Percentiles rank a stretch among this genome's conserved stretches.
These are phyloP conservation scores for Gymnothorax javanicus DNA, from an alignment of 2,797 vertebrate genomes.

Conservation along the genomic window DNA sequence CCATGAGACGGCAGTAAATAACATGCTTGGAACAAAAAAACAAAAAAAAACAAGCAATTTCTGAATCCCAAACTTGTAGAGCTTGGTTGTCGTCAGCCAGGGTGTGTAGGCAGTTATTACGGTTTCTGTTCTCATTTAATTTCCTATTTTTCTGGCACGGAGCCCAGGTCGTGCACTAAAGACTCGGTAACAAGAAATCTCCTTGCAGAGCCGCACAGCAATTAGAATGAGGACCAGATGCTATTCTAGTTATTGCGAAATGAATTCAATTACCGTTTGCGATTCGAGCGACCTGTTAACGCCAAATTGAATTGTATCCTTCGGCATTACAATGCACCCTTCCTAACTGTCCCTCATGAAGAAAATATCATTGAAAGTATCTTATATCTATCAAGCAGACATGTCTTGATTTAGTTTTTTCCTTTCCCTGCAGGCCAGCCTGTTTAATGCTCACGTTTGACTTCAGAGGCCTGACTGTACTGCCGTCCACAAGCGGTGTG, in stretches of 20 bases:
- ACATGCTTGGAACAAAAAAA: background rate
- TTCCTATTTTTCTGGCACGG: conserved; percentile 56
- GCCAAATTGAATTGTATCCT: conserved; percentile 49
- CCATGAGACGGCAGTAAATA: background rate
- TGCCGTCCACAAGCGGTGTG: background rate
- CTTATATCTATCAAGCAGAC: no score
- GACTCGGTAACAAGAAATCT: conserved; percentile 55
- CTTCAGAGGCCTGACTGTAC: background rate
- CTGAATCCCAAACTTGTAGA: conserved; percentile 17
- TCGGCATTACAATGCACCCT: conserved; percentile 43
- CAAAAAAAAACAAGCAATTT: conserved; percentile 7
- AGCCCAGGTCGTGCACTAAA: conserved; percentile 62
- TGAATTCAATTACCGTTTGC: conserved; percentile 65
- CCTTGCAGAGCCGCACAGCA: conserved; percentile 63
- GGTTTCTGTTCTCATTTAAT: conserved; percentile 52
- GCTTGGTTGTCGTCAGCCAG: conserved; percentile 20
- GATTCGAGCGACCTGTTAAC: conserved; percentile 44
- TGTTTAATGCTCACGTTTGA: background rate
- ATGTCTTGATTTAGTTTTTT: background rate
- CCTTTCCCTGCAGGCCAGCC: background rate
- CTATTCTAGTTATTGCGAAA: conserved; percentile 65
- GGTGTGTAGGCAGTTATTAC: conserved; percentile 46
- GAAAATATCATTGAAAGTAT: no score
- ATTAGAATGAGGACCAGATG: conserved; percentile 66
- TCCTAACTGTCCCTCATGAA: conserved; percentile 21